A percentile compares a stretch with the other conserved stretches of the same genome.
These are phyloP conservation scores for Xerus rutilus DNA, from an alignment of 2,797 vertebrate genomes.

Conservation along the genomic window DNA sequence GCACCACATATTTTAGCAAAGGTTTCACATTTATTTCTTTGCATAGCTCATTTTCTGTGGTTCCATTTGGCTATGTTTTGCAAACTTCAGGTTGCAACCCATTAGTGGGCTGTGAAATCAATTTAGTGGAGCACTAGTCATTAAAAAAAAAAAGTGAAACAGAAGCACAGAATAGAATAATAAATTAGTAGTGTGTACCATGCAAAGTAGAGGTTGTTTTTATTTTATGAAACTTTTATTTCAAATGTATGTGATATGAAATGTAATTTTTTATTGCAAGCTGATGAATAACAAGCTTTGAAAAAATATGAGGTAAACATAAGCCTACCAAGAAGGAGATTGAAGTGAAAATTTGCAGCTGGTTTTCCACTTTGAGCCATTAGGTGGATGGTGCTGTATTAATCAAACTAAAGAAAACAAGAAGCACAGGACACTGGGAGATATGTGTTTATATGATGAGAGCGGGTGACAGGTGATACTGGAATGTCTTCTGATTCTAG, in stretches of 20 bases:
- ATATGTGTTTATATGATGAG: background rate
- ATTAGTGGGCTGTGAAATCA: background rate
- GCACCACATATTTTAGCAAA: background rate
- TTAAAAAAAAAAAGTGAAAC: conserved; percentile 7
- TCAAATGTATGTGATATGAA: background rate
- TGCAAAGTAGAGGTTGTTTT: background rate
- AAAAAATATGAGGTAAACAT: background rate
- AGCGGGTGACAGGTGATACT: background rate
- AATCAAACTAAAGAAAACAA: background rate
- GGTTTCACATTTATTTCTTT: background rate
- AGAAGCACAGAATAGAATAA: background rate
- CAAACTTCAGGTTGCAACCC: background rate
- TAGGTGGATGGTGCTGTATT: background rate
- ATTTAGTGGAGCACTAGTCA: background rate
- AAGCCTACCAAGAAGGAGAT: background rate
- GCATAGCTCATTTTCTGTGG: background rate
- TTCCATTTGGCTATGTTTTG: conserved; percentile 4
- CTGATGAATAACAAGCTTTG: background rate
- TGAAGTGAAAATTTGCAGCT: background rate
- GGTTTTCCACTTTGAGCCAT: background rate
- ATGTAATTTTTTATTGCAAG: background rate
- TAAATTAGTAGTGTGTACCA: background rate
- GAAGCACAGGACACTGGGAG: background rate
- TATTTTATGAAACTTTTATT: background rate
- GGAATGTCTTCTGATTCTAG: background rate